Evolutionary conservation across 1,140 invertebrate genomes (phyloP), one percentile per base, ranked within the genome.

Genomic region (Centruroides vittatus): DNA sequence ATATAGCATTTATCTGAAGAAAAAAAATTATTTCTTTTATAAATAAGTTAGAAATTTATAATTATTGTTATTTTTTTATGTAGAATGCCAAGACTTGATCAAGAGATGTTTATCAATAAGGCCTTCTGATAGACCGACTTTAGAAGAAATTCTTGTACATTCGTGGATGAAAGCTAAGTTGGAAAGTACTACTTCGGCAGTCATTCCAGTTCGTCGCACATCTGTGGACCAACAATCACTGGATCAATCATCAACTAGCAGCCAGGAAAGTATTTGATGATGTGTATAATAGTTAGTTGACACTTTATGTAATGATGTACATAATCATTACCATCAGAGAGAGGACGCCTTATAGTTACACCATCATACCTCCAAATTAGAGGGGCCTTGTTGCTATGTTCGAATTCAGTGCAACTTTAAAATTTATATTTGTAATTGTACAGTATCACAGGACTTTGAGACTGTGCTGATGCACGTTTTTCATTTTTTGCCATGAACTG

Each of bases 81-180:
- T 74, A 74, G 80, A 81, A 67, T 81, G 79, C 63, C 76, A 79
- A 72, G 78, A 84, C 65, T 73, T 84, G 49, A 82, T 84, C 65
- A 68, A 70, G 49, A 73, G 73, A 59, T 84, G 82, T 70, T 73
- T 85, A 11, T 69, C 74, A 61, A 70, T 78, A 60, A 72, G 75
- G 58, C 79, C 82, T 12, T 66, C 68, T 4, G 73, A 79, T n/a
- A 70, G 83, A 59, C 78, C 76, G 13, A 71, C 72, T 9, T 68
- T 84, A 10, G 76, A 81, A 59, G 76, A 84, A 47, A 78, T 85
- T 63, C 69, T 82, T 3, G 65, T 70, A 47, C 82, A 84, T 72
- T 75, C 79, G 0, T 84, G 83, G 82, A 68, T 79, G 68, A 70
- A 62, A 47, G 67, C 66, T 36, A 56, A 71, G 10, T 68, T 73